These are phyloP conservation scores for Pteruthius melanotis DNA, from an alignment of 2,113 vertebrate species.

Conservation along the genomic window DNA sequence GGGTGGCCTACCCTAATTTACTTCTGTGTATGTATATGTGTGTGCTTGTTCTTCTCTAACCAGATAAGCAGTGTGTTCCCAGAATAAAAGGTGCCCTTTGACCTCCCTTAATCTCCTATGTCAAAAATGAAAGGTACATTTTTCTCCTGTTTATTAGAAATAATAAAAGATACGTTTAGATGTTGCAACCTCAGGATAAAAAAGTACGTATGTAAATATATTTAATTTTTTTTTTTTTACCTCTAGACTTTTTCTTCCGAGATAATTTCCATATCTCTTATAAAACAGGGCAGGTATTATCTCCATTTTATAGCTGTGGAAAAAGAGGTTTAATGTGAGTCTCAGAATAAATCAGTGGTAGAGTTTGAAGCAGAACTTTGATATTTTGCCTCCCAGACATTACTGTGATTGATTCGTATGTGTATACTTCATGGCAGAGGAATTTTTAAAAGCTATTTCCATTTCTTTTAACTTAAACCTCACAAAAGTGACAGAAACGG, in stretches of 20 bases:
- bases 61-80: neutral
- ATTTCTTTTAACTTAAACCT: neutral
- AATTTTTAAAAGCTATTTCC: neutral
- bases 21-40: neutral
- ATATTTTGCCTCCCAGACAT: slow-evolving; percentile 24
- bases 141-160: neutral
- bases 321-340: neutral
- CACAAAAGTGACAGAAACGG: neutral
- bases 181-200: neutral
- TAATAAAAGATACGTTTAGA: neutral
- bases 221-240: neutral
- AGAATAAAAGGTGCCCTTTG: neutral
- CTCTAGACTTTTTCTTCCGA: neutral
- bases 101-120: neutral
- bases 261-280: neutral
- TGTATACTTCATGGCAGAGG: neutral
- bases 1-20: neutral
- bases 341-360: neutral
- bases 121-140: neutral
- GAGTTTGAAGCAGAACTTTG: neutral
- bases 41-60: neutral
- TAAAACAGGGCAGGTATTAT: neutral
- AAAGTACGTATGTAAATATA: neutral
- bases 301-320: neutral
- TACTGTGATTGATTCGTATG: neutral